A percentile compares a stretch with the other conserved stretches of the same genome.
Evolutionary conservation across 2,797 vertebrate species (phyloP).

Genomic region (Taeniopygia guttata): DNA sequence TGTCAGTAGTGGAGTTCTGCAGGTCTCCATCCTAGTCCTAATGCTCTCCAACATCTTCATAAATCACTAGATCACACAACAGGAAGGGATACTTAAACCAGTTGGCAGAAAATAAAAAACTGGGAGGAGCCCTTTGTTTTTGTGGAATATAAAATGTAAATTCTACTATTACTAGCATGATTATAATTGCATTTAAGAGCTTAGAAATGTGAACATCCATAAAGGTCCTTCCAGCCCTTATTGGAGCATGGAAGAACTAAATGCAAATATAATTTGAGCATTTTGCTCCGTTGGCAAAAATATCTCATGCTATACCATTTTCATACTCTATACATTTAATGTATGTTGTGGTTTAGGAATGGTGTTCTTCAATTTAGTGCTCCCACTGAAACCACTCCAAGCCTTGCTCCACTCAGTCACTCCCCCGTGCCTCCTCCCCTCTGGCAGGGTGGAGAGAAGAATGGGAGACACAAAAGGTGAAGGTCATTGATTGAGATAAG

Average conservation of each 20-base stretch:
- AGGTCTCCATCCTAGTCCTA: not conserved
- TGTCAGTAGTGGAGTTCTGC: not conserved
- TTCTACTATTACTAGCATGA: not conserved
- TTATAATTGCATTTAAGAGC: not conserved
- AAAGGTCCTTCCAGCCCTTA: not conserved
- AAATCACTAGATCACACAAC: not conserved
- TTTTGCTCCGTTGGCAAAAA: not conserved
- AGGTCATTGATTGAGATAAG: not conserved
- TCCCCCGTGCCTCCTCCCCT: not conserved
- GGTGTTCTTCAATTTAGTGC: not conserved
- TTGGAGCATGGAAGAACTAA: constrained; percentile 1
- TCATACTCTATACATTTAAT: not conserved
- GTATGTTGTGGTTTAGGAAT: not conserved
- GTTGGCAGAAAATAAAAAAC: accelerated
- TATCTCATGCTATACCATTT: not conserved
- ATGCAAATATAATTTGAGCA: not conserved
- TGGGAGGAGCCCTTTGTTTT: not conserved
- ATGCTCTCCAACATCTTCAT: not conserved
- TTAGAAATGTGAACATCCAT: not conserved
- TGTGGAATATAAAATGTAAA: not conserved
- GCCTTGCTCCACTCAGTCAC: accelerated
- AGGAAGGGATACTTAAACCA: not conserved
- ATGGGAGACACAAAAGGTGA: not conserved
- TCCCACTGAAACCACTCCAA: not conserved
- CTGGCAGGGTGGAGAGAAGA: not conserved